Conservation (phyloP, 1,140 invertebrate species). For the Papilio aristodemus region DNA sequence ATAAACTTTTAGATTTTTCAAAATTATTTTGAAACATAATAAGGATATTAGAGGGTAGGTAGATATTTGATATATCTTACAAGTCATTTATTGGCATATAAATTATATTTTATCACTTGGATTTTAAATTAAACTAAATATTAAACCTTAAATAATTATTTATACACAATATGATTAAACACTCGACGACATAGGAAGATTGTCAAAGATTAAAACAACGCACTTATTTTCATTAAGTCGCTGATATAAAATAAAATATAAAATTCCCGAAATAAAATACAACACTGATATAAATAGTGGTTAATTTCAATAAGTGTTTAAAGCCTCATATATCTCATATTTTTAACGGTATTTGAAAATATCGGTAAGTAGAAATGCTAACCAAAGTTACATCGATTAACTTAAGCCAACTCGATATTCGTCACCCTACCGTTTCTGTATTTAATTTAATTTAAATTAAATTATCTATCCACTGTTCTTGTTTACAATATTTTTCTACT, state of each 20-base stretch:
- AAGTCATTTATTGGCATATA: neutral
- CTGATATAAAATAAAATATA: neutral
- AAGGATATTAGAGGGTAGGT: neutral
- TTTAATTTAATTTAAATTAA: neutral
- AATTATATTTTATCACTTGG: conserved; percentile 27
- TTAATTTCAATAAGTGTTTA: neutral
- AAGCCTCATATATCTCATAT: conserved; percentile 7
- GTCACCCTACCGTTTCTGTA: neutral
- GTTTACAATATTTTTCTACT: conserved; percentile 18
- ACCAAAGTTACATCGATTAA: conserved; percentile 5
- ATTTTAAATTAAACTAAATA: conserved; percentile 18
- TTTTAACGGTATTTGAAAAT: neutral
- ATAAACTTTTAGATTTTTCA: neutral
- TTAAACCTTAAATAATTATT: conserved; percentile 27
- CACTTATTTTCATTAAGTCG: neutral
- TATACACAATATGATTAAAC: conserved; percentile 9
- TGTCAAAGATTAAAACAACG: conserved; percentile 8
- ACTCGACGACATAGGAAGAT: conserved; percentile 15
- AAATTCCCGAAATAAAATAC: neutral
- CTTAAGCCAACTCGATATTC: conserved; percentile 6
- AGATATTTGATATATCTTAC: neutral
- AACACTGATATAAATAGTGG: neutral
- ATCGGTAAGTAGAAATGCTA: neutral
- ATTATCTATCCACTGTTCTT: conserved; percentile 1
- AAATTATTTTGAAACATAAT: neutral